Percentiles rank a stretch among this genome's conserved stretches.
phyloP scores from a whole-genome alignment of 2,797 vertebrate species.

The Benthosema pterotum region DNA sequence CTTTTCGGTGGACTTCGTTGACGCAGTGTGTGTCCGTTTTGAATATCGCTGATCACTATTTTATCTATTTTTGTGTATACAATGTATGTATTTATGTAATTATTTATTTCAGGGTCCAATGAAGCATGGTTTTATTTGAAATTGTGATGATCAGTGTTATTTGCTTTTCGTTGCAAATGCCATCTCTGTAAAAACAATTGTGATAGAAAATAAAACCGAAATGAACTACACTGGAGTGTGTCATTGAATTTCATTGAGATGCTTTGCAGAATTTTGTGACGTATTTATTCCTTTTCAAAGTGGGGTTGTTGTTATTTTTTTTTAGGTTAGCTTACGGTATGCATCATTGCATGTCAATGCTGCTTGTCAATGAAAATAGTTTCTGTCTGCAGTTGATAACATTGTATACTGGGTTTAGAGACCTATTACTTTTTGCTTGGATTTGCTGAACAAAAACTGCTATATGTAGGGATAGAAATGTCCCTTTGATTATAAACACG shows the following conservation, averaged over 20 bases:
- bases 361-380: too few species aligned
- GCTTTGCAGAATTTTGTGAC: too few species aligned
- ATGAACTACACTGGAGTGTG: too few species aligned
- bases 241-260: too few species aligned
- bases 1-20: conserved; percentile 76
- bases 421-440: neutral
- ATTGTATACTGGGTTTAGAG: neutral
- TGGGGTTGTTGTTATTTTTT: too few species aligned
- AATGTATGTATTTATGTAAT: conserved; percentile 73
- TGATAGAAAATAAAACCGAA: too few species aligned
- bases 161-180: conserved; percentile 38
- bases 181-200: neutral
- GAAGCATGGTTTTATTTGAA: conserved; percentile 80
- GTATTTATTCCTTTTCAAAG: too few species aligned
- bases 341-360: too few species aligned
- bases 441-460: too few species aligned
- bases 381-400: too few species aligned
- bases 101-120: conserved; percentile 67
- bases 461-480: too few species aligned
- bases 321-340: too few species aligned
- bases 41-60: conserved; percentile 66
- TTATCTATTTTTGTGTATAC: conserved; percentile 67
- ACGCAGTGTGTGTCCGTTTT: conserved; percentile 77
- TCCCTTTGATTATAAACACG: neutral
- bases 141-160: conserved; percentile 49